Conservation (phyloP, 2,113 vertebrate genomes). For the Heterotilapia buettikoferi region DNA sequence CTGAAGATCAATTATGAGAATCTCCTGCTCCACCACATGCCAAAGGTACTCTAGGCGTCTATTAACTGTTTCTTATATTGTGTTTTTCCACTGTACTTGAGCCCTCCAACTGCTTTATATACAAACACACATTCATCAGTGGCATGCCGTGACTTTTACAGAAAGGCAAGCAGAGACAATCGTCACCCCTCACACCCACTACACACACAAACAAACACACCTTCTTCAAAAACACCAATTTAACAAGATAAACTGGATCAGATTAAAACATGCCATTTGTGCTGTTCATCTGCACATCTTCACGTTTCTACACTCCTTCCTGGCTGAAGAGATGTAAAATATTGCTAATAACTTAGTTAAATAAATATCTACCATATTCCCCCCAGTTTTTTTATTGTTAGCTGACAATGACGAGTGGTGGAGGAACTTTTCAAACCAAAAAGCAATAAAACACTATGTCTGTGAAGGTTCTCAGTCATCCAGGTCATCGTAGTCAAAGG, state of each 20-base stretch:
- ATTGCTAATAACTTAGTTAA: not conserved
- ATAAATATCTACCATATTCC: not conserved
- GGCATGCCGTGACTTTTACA: not conserved
- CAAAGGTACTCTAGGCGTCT: not conserved
- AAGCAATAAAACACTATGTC: not conserved
- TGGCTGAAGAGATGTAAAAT: not conserved
- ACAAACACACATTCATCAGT: not conserved
- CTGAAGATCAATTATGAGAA: not conserved
- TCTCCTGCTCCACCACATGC: not conserved
- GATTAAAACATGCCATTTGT: not conserved
- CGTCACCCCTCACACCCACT: not conserved
- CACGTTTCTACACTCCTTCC: not conserved
- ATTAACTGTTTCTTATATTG: not conserved
- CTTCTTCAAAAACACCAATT: not conserved
- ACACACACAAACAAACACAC: not conserved
- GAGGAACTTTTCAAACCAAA: not conserved
- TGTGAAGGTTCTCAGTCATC: too few relatives aligned
- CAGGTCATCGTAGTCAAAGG: too few relatives aligned
- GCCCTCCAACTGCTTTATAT: not conserved
- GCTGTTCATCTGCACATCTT: not conserved
- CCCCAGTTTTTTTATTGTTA: not conserved
- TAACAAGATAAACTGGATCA: not conserved
- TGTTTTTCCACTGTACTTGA: not conserved
- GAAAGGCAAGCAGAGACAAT: not conserved
- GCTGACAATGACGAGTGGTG: not conserved